Evolutionary conservation across 2,797 vertebrate genomes (phyloP), one percentile per base, ranked within the genome.

Genomic region (Coranthus polyacanthus): DNA sequence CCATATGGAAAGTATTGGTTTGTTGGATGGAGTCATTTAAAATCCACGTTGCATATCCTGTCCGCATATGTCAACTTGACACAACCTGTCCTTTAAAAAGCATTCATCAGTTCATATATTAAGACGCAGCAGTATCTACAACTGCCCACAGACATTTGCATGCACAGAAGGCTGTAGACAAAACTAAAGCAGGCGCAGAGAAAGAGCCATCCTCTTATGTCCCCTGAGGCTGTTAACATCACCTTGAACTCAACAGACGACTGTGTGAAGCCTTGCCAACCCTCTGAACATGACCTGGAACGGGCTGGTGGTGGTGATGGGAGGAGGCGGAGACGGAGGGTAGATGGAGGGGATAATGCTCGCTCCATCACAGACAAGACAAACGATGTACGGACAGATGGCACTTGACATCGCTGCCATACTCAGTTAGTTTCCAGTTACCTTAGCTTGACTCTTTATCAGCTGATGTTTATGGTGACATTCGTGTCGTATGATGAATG

Each of bases 211-310:
- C 80, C 62, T 78, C 57, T 20, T 37, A 20, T 20, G 77, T 84
- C 84, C 86, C 64, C 50, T 5, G 57, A 59, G 88, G 75, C 61
- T 49, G 68, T 45, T 63, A 64, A 57, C 86, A 81, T 71, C 84
- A 90, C 93, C 92, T 89, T 91, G 85, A 89, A 88, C 85, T 66
- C 72, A 32, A 59, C 51, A 59, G 54, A 59, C 39, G 69, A 53
- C 55, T 21, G 73, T 92, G 79, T 93, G 91, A 94, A 92, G 88
- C 70, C 42, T 21, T 85, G 92, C 93, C 93, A 94, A 90, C 90
- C 72, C 78, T 91, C 41, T 82, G 88, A 93, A 93, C 92, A 92
- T 87, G 89, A 93, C 83, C 87, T 81, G 54, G 52, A 15, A 38
- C 63, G 65, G 55, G 54, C 75, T 75, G 80, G 60, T 51, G 62